Evolutionary conservation across 1,140 invertebrate genomes (phyloP), one percentile per base, ranked within the genome.

Genomic region (Nebria ingens): DNA sequence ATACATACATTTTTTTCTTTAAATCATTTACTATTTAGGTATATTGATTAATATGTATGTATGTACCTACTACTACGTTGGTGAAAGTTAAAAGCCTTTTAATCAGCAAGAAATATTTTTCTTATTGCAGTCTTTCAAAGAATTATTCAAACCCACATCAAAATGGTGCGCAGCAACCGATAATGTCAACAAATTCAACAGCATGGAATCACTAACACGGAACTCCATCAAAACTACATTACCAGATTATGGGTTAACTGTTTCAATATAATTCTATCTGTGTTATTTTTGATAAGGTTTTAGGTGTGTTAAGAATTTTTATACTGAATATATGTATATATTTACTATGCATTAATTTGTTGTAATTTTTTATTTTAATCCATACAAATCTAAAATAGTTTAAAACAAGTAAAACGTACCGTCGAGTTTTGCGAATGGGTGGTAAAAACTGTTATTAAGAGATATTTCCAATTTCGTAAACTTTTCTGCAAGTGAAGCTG

Each of bases 111-210:
- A n/a, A n/a, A n/a, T n/a, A 58, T 54, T 54, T 51, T 67, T 65
- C 4, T 62, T 40, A 64, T 64, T 64, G 21, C 61, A 73, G 72
- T 59, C 56, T 23, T 66, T 68, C 55, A 40, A 25, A 34, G 66
- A 63, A 52, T 62, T 71, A 57, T 69, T 73, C 51, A 59, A 56
- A 54, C 65, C 69, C 15, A 61, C 67, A 21, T 55, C 59, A 25
- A 58, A 62, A 17, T 74, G 72, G 72, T 64, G 62, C 38, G 65
- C 72, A 17, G 40, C 40, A 11, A 17, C 15, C 4, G 3, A 65
- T 66, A 57, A 58, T 56, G 42, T 53, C 54, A 6, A 12, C 34
- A 56, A 56, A 19, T 50, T 34, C 19, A 51, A 42, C 52, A 53
- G 22, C 2, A 54, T 13, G 19, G 20, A 54, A 38, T 23, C 29